phyloP scores from a whole-genome alignment of 1,140 invertebrate genomes.

The Drosophila pallidifrons region DNA sequence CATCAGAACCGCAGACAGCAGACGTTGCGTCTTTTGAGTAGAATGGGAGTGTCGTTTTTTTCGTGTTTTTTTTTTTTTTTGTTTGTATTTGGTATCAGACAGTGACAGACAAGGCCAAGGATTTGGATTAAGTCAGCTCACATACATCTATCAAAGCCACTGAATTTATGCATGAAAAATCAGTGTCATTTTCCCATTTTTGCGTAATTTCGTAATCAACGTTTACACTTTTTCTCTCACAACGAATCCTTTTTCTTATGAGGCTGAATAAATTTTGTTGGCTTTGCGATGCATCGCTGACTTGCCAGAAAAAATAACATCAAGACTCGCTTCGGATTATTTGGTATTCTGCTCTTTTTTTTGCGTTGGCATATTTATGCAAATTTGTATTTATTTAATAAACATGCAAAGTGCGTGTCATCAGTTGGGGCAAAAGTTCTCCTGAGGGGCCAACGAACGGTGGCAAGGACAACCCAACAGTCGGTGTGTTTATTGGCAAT shows the following conservation, averaged over 20 bases:
- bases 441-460: slow-evolving; percentile 56
- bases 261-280: slow-evolving; percentile 51
- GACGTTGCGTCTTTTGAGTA: slow-evolving; percentile 28
- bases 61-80: too few relatives aligned
- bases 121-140: slow-evolving; percentile 10
- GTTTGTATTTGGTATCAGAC: background rate
- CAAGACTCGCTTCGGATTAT: slow-evolving; percentile 8
- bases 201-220: slow-evolving; percentile 6
- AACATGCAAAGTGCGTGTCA: slow-evolving; percentile 78
- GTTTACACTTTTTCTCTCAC: slow-evolving; percentile 11
- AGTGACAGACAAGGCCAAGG: slow-evolving; percentile 47
- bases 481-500: slow-evolving; percentile 18
- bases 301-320: slow-evolving; percentile 45
- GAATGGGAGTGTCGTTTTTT: slow-evolving; percentile 15
- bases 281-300: slow-evolving; percentile 29
- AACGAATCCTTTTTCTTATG: slow-evolving; percentile 44
- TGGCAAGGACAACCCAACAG: slow-evolving; percentile 40
- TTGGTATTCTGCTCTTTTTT: background rate
- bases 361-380: slow-evolving; percentile 69
- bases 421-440: slow-evolving; percentile 21
- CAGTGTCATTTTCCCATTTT: background rate
- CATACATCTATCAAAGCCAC: slow-evolving; percentile 7
- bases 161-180: slow-evolving; percentile 27
- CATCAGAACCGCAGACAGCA: slow-evolving; percentile 25
- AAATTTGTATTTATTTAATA: slow-evolving; percentile 82